Conservation (phyloP, 2,888 invertebrate species). For the Amblyteles armatorius region DNA sequence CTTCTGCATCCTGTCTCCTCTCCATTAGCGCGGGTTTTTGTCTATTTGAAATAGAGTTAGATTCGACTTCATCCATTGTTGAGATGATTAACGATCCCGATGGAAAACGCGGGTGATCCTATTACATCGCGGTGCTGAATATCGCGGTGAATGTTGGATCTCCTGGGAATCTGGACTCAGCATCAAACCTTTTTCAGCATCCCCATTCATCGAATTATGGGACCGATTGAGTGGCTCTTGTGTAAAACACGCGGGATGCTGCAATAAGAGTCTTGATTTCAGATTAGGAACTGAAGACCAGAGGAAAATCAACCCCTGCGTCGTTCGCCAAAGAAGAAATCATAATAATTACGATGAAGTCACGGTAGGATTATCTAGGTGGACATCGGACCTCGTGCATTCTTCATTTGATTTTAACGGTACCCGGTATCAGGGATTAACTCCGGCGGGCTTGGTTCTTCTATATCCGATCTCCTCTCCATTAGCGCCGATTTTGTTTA, state of each 20-base stretch:
- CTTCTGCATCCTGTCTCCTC: background rate
- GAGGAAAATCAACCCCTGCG: slow-evolving; percentile 15
- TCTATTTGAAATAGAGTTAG: background rate
- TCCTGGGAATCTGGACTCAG: background rate
- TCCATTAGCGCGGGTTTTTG: slow-evolving; percentile 31
- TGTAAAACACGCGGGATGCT: background rate
- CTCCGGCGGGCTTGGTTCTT: background rate
- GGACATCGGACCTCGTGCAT: slow-evolving; percentile 46
- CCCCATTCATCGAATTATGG: background rate
- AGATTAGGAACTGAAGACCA: background rate
- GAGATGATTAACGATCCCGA: background rate
- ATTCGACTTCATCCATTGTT: background rate
- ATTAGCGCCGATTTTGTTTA: slow-evolving; percentile 1
- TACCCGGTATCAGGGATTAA: slow-evolving; percentile 1
- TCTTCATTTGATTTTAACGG: slow-evolving; percentile 29
- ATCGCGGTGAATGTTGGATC: background rate
- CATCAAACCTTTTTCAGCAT: background rate
- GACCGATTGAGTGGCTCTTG: background rate
- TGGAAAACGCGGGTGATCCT: background rate
- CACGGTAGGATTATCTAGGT: slow-evolving; percentile 12
- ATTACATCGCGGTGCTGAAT: background rate
- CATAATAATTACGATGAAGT: background rate
- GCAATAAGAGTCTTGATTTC: background rate
- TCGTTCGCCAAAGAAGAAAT: background rate
- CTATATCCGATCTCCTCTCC: slow-evolving; percentile 1